Conservation (phyloP, 2,888 invertebrate species). For the Parapristionchus giblindavisi region DNA sequence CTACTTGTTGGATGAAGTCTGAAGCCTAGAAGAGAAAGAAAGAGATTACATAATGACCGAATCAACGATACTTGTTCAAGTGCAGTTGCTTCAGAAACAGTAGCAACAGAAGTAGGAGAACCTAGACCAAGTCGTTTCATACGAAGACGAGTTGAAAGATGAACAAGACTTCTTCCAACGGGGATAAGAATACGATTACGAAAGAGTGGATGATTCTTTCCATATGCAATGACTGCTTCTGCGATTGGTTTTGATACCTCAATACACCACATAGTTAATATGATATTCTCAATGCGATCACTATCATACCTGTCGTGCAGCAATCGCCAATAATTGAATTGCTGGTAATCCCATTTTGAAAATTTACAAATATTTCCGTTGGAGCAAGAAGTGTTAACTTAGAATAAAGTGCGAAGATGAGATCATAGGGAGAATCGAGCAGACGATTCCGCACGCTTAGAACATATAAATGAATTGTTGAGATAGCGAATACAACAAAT, state of each 20-base stretch:
- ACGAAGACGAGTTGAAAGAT: constrained; percentile 59
- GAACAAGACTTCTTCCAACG: constrained; percentile 59
- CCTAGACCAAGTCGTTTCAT: constrained; percentile 66
- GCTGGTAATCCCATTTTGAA: constrained; percentile 65
- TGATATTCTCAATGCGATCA: neutral
- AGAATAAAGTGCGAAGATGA: too few relatives aligned
- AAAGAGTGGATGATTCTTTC: constrained; percentile 64
- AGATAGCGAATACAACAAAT: too few relatives aligned
- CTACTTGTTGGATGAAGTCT: constrained; percentile 66
- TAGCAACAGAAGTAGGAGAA: constrained; percentile 50
- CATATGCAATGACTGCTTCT: constrained; percentile 60
- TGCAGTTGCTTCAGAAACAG: constrained; percentile 63
- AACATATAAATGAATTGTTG: too few relatives aligned
- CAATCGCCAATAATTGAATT: constrained; percentile 67
- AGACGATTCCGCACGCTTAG: too few relatives aligned
- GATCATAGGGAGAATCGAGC: too few relatives aligned
- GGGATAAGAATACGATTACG: constrained; percentile 61
- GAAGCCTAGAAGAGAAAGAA: constrained; percentile 54
- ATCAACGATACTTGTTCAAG: constrained; percentile 59
- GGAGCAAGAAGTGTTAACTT: too few relatives aligned
- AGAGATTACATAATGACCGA: neutral
- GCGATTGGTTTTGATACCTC: constrained; percentile 66
- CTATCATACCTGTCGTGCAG: constrained; percentile 60
- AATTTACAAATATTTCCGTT: too few relatives aligned
- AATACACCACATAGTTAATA: neutral